Conservation (phyloP, 2,797 vertebrate species). For the Gallinago stenura region DNA sequence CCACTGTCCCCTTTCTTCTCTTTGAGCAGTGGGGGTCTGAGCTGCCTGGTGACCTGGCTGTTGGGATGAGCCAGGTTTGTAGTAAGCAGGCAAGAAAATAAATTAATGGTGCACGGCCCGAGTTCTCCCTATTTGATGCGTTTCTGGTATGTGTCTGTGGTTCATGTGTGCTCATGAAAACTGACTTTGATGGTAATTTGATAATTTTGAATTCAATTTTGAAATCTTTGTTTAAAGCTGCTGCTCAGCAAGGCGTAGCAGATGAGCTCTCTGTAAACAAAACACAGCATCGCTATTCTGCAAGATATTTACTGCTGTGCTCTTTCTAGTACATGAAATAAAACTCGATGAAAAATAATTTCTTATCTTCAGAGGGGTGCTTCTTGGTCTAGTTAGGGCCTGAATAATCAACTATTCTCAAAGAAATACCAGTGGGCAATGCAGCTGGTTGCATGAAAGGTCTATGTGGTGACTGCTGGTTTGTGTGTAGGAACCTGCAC, state of each 20-base stretch:
- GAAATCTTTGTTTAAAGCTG: neutral
- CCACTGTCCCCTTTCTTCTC: neutral
- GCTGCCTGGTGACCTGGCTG: neutral
- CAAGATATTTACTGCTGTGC: neutral
- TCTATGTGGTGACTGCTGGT: neutral
- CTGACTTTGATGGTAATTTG: neutral
- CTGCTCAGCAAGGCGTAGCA: neutral
- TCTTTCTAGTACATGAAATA: neutral
- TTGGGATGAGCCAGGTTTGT: neutral
- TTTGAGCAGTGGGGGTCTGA: neutral
- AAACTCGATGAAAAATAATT: neutral
- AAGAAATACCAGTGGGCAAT: neutral
- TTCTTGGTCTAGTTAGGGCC: neutral
- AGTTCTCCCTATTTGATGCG: accelerated
- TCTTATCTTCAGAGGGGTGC: neutral
- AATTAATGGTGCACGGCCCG: accelerated
- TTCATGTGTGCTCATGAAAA: neutral
- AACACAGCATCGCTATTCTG: neutral
- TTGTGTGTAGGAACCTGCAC: neutral
- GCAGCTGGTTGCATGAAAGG: neutral
- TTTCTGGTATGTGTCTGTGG: neutral
- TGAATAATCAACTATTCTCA: neutral
- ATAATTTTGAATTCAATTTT: neutral
- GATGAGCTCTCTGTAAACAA: neutral
- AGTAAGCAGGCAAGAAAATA: neutral